Base-by-base conservation (phyloP, 2,888 invertebrate species). In the Proisotoma minuta region DNA sequence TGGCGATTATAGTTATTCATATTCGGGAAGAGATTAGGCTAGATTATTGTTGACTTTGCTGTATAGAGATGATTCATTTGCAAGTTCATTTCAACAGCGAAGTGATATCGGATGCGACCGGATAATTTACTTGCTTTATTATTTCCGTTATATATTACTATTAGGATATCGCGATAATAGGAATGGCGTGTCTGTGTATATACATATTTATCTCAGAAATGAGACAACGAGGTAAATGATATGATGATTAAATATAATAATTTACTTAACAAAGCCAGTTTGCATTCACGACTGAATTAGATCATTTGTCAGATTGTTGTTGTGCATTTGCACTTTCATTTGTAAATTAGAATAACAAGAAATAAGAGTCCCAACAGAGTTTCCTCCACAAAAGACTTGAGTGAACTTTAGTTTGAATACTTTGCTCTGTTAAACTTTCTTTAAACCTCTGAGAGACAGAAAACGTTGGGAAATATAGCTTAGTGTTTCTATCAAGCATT, bases 401-500 rank as follows among this genome's bases (percentile, higher is more conserved):
- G 34, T 34, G 8, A 34, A 34, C 34, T 34, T 34, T 8, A 15
- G 34, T 34, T 10, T 34, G 34, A 34, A 8, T 34, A 34, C 34
- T 8, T 10, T 34, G 34, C 34, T 10, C 8, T 34, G 34, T 8
- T 34, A 34, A 15, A 34, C 34, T 34, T 34, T 34, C 34, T 34
- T 15, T 34, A 10, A 10, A 15, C 15, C 34, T 10, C 8, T 10
- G 15, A 8, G 15, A 34, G 34, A 34, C 34, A 34, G 34, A 34
- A 15, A 10, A 15, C 15, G 15, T 8, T 34, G 15, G 34, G 34
- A 8, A 34, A 15, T 10, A 34, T 34, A 34, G 34, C 34, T 39
- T n/a, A 54, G 54, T 29, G 23, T 39, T 54, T 54, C 27, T 52
- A 52, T 52, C 39, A 54, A 34, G 39, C 54, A 54, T 54, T 34